Conservation (phyloP, 2,113 vertebrate genomes). For the Alethe castanea region DNA sequence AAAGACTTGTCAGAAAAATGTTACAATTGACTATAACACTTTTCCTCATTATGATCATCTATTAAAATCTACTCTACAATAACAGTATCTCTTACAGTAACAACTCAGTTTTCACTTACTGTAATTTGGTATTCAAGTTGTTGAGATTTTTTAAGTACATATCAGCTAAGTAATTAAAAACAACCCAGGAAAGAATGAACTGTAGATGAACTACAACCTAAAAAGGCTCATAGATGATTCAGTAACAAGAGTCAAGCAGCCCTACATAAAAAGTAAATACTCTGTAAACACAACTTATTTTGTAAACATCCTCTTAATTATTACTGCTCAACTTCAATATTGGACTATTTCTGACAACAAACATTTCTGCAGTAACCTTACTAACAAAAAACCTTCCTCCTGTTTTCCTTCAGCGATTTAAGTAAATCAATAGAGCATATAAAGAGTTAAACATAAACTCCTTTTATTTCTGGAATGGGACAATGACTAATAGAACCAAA, state of each 20-base stretch:
- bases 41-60: background rate
- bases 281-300: background rate
- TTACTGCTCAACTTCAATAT: background rate
- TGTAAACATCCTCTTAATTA: background rate
- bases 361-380: background rate
- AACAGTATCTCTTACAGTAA: background rate
- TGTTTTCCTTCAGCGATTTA: background rate
- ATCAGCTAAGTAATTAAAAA: background rate
- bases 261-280: background rate
- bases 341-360: background rate
- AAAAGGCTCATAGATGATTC: background rate
- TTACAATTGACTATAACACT: background rate
- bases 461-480: conserved; percentile 40
- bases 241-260: background rate
- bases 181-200: background rate
- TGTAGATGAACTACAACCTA: background rate
- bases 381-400: background rate
- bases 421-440: background rate
- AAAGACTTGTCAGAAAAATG: background rate
- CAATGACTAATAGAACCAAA: conserved; percentile 56
- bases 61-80: background rate
- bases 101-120: background rate
- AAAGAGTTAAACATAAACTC: conserved; percentile 46
- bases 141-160: background rate
- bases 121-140: background rate